phyloP scores from a whole-genome alignment of 2,113 vertebrate species.

The Thermophis baileyi region DNA sequence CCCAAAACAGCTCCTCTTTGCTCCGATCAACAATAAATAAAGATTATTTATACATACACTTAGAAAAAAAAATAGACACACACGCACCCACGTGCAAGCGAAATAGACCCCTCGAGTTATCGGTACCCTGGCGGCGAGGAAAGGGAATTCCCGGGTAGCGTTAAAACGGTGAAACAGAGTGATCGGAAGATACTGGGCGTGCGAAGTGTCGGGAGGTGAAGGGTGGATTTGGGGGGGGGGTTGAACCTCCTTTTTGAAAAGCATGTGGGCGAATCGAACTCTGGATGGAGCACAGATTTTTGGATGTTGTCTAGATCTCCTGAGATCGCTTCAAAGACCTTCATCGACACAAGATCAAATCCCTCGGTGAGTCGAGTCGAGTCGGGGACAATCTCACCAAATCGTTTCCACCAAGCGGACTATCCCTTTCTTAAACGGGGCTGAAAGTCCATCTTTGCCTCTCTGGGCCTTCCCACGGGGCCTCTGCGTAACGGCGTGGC shows the following conservation, averaged over 20 bases:
- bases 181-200: neutral
- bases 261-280: neutral
- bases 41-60: constrained; percentile 21
- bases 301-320: neutral
- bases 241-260: neutral
- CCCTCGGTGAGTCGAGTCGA: no score
- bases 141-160: neutral
- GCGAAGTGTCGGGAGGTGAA: neutral
- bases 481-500: neutral
- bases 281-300: neutral
- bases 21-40: constrained; percentile 20
- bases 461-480: neutral
- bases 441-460: no score
- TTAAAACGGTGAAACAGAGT: neutral
- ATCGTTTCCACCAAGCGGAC: neutral
- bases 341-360: neutral
- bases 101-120: neutral
- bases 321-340: neutral
- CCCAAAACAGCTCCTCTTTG: neutral
- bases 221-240: no score
- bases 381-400: neutral
- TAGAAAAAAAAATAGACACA: neutral
- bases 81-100: neutral
- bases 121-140: constrained; percentile 5
- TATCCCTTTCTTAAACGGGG: neutral